phyloP scores from a whole-genome alignment of 64 coral and sea anemone species.

The Acropora yongei region DNA sequence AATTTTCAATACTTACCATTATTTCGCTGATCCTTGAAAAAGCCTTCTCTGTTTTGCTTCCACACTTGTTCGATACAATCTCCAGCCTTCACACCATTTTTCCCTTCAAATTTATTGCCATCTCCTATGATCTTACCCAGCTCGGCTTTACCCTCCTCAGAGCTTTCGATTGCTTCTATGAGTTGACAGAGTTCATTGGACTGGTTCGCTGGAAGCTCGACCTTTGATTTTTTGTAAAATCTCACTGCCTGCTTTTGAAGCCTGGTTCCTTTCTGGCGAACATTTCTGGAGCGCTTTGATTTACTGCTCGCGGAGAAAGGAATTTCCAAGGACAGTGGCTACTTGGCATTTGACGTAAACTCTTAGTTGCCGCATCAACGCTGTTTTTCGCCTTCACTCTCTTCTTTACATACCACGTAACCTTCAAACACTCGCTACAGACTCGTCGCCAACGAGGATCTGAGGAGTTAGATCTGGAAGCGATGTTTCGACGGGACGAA shows the following conservation, averaged over 20 bases:
- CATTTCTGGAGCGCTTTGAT: conserved; percentile 7
- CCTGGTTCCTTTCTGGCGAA: neutral
- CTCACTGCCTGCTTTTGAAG: neutral
- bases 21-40: conserved; percentile 44
- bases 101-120: neutral
- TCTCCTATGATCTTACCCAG: conserved; percentile 7
- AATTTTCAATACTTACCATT: conserved; percentile 38
- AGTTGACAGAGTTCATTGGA: too few species aligned
- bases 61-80: neutral
- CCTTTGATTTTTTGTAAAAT: conserved; percentile 35
- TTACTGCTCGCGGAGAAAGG: conserved; percentile 35
- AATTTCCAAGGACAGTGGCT: conserved; percentile 52
- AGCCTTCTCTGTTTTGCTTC: conserved; percentile 7
- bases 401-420: conserved; percentile 7
- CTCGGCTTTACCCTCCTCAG: too few species aligned
- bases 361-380: conserved; percentile 15
- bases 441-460: conserved; percentile 17
- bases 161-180: too few species aligned
- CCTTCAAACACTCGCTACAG: conserved; percentile 15
- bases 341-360: conserved; percentile 4
- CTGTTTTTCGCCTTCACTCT: conserved; percentile 19
- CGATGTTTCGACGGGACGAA: neutral
- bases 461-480: neutral
- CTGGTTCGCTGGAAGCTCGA: too few species aligned
- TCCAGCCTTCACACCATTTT: too few species aligned